Percentiles rank a stretch among this genome's conserved stretches.
phyloP scores from a whole-genome alignment of 1,140 invertebrate genomes.

The Magallana ariakensis region DNA sequence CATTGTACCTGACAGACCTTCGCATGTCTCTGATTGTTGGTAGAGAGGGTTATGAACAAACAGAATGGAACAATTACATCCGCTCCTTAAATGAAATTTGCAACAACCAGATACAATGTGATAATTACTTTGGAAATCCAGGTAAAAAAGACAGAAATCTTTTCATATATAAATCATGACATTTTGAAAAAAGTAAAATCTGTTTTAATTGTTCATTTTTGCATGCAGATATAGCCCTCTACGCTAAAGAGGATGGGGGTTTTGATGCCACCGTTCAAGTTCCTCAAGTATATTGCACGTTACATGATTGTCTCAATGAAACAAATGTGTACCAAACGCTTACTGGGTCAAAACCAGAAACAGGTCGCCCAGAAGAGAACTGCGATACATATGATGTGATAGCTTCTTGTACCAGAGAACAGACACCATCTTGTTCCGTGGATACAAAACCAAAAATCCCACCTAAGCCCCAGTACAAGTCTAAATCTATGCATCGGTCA shows the following conservation, averaged over 20 bases:
- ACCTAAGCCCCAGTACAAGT: not conserved
- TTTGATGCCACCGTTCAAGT: not conserved
- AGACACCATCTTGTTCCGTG: not conserved
- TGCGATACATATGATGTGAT: not conserved
- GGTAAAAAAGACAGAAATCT: not conserved
- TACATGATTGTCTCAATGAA: slow-evolving; percentile 2
- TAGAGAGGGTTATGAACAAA: not conserved
- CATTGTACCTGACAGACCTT: not conserved
- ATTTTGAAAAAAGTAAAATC: too few relatives aligned
- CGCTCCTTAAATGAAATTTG: not conserved
- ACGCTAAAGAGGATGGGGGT: not conserved
- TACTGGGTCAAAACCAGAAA: not conserved
- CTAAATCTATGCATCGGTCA: not conserved
- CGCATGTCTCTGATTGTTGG: not conserved
- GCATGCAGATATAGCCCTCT: not conserved
- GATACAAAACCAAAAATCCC: not conserved
- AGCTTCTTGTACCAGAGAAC: not conserved
- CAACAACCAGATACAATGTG: not conserved
- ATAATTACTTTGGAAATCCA: slow-evolving; percentile 3
- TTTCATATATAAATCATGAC: too few relatives aligned
- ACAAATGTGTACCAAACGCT: not conserved
- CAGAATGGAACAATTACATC: not conserved
- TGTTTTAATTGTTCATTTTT: not conserved
- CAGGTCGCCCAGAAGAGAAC: not conserved
- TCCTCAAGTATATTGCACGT: not conserved